Evolutionary conservation across 2,113 vertebrate species (phyloP), one percentile per base, ranked within the genome.

Genomic region (Craseonycteris thonglongyai): DNA sequence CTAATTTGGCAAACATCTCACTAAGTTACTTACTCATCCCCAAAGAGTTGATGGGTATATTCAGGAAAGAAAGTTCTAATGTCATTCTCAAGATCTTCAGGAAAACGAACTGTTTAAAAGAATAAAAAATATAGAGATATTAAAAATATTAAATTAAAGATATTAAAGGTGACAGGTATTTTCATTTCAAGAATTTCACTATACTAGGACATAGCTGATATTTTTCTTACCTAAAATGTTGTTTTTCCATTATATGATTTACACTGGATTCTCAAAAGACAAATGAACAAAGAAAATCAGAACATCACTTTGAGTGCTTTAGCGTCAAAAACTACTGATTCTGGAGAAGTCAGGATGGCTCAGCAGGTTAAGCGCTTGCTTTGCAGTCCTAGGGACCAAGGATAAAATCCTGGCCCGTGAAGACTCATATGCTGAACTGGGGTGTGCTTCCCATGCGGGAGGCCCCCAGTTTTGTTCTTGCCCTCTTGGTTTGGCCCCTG

Each of bases 1-100:
- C 33, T 90, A 54, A 78, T 93, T 82, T 84, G 66, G 63, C 47
- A 95, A 96, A 92, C 87, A 91, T 51, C 91, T 97, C 80, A 45
- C 58, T 92, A 74, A 30, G 40, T 94, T 93, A 99, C 99, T 99
- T 98, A 99, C 99, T 99, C 99, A n/a, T 99, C 99, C 97, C 99
- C 99, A 98, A 99, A 99, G 11, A 99, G 97, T 65, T 99, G 99
- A 98, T 99, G 99, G 96, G 99, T 99, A 97, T 98, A 99, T 92
- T 99, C 99, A 5, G 99, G 99, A 97, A 99, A 99, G 96, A 99
- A 99, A 0, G 99, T 99, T 90, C 98, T 99, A 97, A 98, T 98
- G 49, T 99, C 99, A 96, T 99, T 99, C 26, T 99, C 99, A 97
- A 99, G 96, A 97, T 99, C 99, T 96, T 99, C 99, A 88, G 99